phyloP scores from a whole-genome alignment of 2,797 vertebrate species.

The Squalus acanthias region DNA sequence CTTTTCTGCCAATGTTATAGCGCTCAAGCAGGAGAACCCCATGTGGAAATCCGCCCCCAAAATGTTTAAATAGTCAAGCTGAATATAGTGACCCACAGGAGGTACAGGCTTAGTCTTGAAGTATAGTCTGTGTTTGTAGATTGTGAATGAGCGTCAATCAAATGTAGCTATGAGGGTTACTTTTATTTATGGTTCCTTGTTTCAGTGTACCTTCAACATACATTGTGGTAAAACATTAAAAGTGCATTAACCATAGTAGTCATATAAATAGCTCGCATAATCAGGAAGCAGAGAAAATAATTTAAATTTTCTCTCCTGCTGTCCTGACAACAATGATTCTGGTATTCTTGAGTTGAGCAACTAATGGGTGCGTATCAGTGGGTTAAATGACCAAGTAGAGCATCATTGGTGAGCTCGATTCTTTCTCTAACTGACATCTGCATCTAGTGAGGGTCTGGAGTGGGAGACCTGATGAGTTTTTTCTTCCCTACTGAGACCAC shows the following conservation, averaged over 20 bases:
- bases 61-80: background rate
- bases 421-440: too few species aligned
- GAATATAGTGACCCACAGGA: background rate
- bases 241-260: background rate
- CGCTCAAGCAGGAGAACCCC: background rate
- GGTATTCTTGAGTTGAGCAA: too few species aligned
- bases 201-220: background rate
- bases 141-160: background rate
- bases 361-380: too few species aligned
- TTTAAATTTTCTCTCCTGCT: too few species aligned
- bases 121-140: background rate
- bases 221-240: too few species aligned
- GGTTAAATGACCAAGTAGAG: too few species aligned
- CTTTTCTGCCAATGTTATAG: background rate
- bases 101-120: background rate
- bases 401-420: too few species aligned
- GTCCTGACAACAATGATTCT: too few species aligned
- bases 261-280: background rate
- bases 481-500: too few species aligned
- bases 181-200: background rate
- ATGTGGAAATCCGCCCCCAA: background rate
- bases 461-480: too few species aligned
- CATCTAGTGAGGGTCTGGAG: too few species aligned
- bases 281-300: too few species aligned
- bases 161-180: background rate